Base-by-base conservation (phyloP, 2,113 vertebrate genomes). In the Ammodytes dubius region DNA sequence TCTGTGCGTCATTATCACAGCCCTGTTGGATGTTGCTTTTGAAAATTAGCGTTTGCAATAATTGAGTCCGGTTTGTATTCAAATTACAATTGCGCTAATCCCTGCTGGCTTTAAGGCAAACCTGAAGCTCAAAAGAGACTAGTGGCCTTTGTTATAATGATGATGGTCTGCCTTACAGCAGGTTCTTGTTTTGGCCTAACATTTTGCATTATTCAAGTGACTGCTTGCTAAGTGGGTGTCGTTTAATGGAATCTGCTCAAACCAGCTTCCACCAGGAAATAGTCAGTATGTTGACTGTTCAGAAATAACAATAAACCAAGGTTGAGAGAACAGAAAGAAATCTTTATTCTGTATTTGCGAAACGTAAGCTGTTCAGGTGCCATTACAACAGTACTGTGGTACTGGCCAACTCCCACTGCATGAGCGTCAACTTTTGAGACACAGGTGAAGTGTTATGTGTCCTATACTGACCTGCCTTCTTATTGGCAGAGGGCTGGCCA, bases 201-300 rank as follows among this genome's bases (percentile, higher is more conserved):
- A 49, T 53, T 57, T 39, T 74, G 37, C 17, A 3, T 39, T 7
- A 19, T 49, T 37, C 6, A 70, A 39, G 66, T 52, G 56, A 64
- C 27, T 81, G 42, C 11, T 39, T 56, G 12, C 19, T 75, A 1
- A 35, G 53, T 83, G 83, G 80, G 81, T 67, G 89, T 27, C 27
- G 27, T 89, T 78, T 66, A 43, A 10, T 85, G 85, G 87, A 87
- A 92, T 91, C 63, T 81, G 57, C 72, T 59, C 72, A 79, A 84
- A 89, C 81, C 39, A 75, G 70, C 57, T 75, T 86, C 61, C 12
- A 40, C 9, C 37, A 40, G 11, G 43, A 40, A 4, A 14, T 45
- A 37, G 57, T 54, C 13, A 53, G 7, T 39, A 14, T 0, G 4
- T 50, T 73, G 10, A 56, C 42, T 50, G 7, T 11, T 53, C 6